Base-by-base conservation (phyloP, 2,113 vertebrate genomes). In the Myrmophylax atrothorax region DNA sequence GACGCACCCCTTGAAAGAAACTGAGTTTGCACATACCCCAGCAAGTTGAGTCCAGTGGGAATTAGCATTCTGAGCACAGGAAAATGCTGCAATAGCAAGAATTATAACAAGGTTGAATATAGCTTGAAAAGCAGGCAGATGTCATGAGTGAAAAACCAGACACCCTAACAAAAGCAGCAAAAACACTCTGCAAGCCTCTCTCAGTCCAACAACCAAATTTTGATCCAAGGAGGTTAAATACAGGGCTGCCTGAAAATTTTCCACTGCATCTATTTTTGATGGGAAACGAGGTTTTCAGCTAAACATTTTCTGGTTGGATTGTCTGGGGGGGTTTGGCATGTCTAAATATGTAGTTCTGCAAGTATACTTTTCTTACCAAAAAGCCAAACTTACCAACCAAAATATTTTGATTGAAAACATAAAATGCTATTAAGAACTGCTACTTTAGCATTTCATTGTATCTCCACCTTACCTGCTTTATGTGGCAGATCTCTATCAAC, bases 191-290 rank as follows among this genome's bases (percentile, higher is more conserved):
- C 29, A 42, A 91, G 62, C 50, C 53, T 95, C 69, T 74, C 49
- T 91, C 81, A 89, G 89, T 66, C 91, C 83, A 93, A 60, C 67
- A 94, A 73, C 66, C 29, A 44, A 92, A 89, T 95, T 94, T 84
- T 89, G 81, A 94, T 93, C 91, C 89, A 96, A 87, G 84, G 23
- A 95, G 77, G 69, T 94, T 95, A 96, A 96, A 97, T 87, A 96
- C 69, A 97, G 87, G 87, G 53, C 84, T 94, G 81, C 77, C 29
- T 26, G 81, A 96, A 97, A 95, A 76, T 82, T 95, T 95, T 97
- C 93, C 93, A 94, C 94, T 93, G 91, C 37, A 87, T 94, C 91
- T 91, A 91, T 91, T 97, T 96, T 89, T 91, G 66, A 95, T 94
- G 94, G 87, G 74, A 95, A 92, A 91, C 3, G 8, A 92, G 81